These are phyloP conservation scores for Protosalanx chinensis DNA, from an alignment of 2,797 vertebrate species.

Conservation along the genomic window DNA sequence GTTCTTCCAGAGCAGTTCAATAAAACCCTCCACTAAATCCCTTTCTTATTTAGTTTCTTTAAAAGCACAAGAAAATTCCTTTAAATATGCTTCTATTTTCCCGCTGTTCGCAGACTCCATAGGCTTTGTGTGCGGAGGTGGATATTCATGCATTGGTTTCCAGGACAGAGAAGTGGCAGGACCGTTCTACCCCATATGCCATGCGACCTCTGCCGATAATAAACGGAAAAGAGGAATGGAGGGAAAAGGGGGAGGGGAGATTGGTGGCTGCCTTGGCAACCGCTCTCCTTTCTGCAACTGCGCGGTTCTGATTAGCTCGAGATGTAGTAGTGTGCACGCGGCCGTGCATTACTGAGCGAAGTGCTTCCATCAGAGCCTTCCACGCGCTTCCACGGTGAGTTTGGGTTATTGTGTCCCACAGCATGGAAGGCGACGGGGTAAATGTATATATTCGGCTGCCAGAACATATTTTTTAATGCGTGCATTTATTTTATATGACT, in stretches of 20 bases:
- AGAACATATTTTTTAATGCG: constrained; percentile 28
- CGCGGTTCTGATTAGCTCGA: constrained; percentile 74
- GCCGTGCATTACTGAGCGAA: constrained; percentile 62
- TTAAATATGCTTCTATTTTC: constrained; percentile 36
- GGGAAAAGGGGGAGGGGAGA: constrained; percentile 70
- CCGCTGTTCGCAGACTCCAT: constrained; percentile 58
- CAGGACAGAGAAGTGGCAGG: constrained; percentile 70
- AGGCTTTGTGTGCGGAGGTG: constrained; percentile 71
- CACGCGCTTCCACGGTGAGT: constrained; percentile 49
- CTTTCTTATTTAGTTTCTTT: constrained; percentile 27
- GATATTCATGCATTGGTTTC: constrained; percentile 73
- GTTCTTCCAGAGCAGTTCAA: constrained; percentile 48
- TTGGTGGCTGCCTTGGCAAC: constrained; percentile 77
- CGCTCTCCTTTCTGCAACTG: constrained; percentile 74
- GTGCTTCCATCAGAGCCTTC: constrained; percentile 61
- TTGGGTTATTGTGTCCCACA: constrained; percentile 66
- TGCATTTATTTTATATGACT: constrained; percentile 23
- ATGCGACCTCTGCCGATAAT: constrained; percentile 85
- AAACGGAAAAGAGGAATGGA: constrained; percentile 73
- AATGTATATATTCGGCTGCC: constrained; percentile 33
- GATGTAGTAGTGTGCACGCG: constrained; percentile 67
- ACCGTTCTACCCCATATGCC: constrained; percentile 70
- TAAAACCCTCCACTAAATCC: constrained; percentile 59
- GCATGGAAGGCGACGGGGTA: constrained; percentile 40
- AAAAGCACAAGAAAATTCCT: constrained; percentile 27